Percentiles rank a stretch among this genome's conserved stretches.
Evolutionary conservation across 2,888 invertebrate genomes (phyloP).

Genomic region (Euclidia mi): DNA sequence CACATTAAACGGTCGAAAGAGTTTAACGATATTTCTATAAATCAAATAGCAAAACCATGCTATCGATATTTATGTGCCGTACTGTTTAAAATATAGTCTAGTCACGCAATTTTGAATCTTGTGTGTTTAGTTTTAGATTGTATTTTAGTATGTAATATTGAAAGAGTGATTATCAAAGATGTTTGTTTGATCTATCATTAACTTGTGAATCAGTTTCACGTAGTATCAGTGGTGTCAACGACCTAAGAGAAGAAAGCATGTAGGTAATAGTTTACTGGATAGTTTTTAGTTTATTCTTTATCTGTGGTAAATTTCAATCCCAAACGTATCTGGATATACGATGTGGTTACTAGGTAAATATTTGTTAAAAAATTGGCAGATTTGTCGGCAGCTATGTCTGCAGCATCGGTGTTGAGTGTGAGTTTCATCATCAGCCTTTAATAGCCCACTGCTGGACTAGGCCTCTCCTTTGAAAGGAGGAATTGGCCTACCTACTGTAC

Average conservation of each 20-base stretch:
- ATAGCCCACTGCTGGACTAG: too few relatives aligned
- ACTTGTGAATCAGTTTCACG: slow-evolving; percentile 20
- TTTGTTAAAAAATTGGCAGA: too few relatives aligned
- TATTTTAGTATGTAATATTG: slow-evolving; percentile 16
- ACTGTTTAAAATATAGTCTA: slow-evolving; percentile 6
- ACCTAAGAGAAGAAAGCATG: slow-evolving; percentile 14
- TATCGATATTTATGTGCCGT: slow-evolving; percentile 33
- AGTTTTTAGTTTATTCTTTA: slow-evolving; percentile 26
- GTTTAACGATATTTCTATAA: background rate
- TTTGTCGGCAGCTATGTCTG: too few relatives aligned
- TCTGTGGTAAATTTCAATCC: too few relatives aligned
- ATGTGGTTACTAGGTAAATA: too few relatives aligned
- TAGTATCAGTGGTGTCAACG: slow-evolving; percentile 30
- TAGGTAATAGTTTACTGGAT: slow-evolving; percentile 12
- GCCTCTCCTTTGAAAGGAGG: too few relatives aligned
- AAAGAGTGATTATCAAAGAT: slow-evolving; percentile 22
- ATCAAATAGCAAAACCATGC: slow-evolving; percentile 2
- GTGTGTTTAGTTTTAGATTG: fast-evolving
- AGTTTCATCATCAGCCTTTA: too few relatives aligned
- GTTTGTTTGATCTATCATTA: slow-evolving; percentile 27
- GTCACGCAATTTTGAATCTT: slow-evolving; percentile 5
- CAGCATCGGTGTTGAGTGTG: too few relatives aligned
- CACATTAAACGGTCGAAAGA: slow-evolving; percentile 24
- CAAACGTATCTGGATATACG: too few relatives aligned
- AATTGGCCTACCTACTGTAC: too few relatives aligned